Evolutionary conservation across 2,888 invertebrate species (phyloP), one percentile per base, ranked within the genome.

Genomic region (Nemapogon koenigi): DNA sequence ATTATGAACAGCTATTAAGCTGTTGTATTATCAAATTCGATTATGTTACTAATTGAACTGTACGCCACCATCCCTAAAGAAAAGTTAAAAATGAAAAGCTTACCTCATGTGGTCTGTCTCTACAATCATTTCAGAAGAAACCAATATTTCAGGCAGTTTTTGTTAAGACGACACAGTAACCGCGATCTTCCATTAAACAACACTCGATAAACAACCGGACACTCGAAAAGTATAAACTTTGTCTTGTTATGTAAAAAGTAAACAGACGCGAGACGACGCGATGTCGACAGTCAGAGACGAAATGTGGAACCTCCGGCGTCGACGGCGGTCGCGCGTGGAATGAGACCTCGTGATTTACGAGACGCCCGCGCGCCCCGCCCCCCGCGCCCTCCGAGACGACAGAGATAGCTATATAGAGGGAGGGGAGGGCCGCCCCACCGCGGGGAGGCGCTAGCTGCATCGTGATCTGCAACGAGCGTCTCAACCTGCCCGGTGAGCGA

Each of bases 331-430:
- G 71, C 78, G 80, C 79, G 75, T 71, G 78, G 80, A 79, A 78
- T 80, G 80, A 79, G 75, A 72, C 70, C 66, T 66, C 62, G 72
- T 79, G 79, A 79, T 79, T 80, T 79, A 79, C 79, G 79, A 76
- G 73, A 75, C 76, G 76, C 78, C 76, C 75, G 76, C 78, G 75
- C 71, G 70, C 64, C 71, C 72, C 75, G 64, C 66, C 59, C 66
- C 73, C 75, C 71, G 47, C 44, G 43, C 10, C 37, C 46, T 55
- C 39, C 54, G 68, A 63, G 73, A 72, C 61, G 43, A 17, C 13
- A 4, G 22, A 11, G 10, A 10, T 15, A 4, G n/a, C 15, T 11
- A 16, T 4, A 3, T 11, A 3, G 19, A 14, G 4, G 33, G 3
- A 7, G 13, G 13, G 28, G 18, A 27, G 28, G 28, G 37, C 27